Percentiles rank a stretch among this genome's conserved stretches.
Evolutionary conservation across 2,113 vertebrate genomes (phyloP).

Genomic region (Psephotus haematonotus): DNA sequence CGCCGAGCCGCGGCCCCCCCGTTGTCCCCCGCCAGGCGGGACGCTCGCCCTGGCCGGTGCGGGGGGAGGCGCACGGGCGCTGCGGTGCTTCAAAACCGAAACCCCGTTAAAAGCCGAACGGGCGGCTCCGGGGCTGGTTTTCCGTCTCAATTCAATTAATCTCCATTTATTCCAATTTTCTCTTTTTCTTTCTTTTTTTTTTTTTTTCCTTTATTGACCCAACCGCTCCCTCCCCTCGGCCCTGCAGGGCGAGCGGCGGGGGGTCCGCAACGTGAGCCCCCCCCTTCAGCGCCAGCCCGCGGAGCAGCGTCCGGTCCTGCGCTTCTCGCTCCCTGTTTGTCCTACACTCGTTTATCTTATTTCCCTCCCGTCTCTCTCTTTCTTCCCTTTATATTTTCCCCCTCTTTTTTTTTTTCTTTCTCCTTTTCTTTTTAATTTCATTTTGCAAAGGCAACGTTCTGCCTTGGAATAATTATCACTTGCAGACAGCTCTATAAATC

Average conservation of each 20-base stretch:
- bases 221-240: neutral
- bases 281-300: neutral
- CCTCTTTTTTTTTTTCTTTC: too few relatives aligned
- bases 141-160: neutral
- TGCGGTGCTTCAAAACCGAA: neutral
- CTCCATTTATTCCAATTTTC: neutral
- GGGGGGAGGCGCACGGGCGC: neutral
- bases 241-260: neutral
- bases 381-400: neutral
- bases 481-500: slow-evolving; percentile 72
- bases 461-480: slow-evolving; percentile 70
- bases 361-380: neutral
- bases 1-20: neutral
- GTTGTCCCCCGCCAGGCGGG: neutral
- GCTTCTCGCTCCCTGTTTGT: neutral
- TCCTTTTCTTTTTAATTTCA: neutral
- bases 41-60: neutral
- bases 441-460: slow-evolving; percentile 27
- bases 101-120: neutral
- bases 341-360: neutral
- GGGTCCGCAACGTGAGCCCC: neutral
- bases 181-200: neutral
- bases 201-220: neutral
- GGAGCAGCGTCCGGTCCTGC: neutral
- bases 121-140: neutral